Evolutionary conservation across 92 coral and sea anemone genomes (phyloP), one percentile per base, ranked within the genome.

Genomic region (Phymanthus crucifer): DNA sequence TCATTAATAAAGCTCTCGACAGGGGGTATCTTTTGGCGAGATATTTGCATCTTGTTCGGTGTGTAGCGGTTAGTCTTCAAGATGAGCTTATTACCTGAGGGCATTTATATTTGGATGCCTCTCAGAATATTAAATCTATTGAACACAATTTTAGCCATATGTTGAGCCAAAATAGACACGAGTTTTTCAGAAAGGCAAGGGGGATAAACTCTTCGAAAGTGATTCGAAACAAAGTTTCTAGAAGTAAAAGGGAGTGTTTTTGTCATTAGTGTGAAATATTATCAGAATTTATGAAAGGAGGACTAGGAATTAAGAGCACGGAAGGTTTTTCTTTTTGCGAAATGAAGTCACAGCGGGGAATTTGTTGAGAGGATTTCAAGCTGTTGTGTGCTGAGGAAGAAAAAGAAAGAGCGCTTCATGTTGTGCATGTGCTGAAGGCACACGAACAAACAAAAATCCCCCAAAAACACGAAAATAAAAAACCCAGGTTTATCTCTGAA

Each of bases 271-370:
- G 54, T 40, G 68, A 64, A 43, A 78, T 58, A 74, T 54, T 54
- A 74, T 48, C 67, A 46, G 73, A 64, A 78, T 67, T 67, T 32
- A 21, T 65, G 73, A 67, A 40, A 79, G 50, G 26, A 77, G 14
- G 75, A 31, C 68, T 79, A 18, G 32, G 65, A 67, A 67, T 40
- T 79, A 38, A 79, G 43, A 67, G 66, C 33, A 38, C 67, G 72
- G 65, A 36, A 79, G 9, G 75, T 48, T 79, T 70, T 68, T 69
- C 54, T 69, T 34, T 36, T 79, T 14, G 19, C 75, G 75, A 79
- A 79, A 79, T 67, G 83, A 75, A 48, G 46, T 78, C 83, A 26
- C 83, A 79, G 83, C 83, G 43, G 83, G 83, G 37, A 33, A 79
- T 17, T 29, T 65, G 66, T 65, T 79, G 83, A 46, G 38, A 45